Evolutionary conservation across 2,888 invertebrate species (phyloP).

Genomic region (Thalpophila matura): DNA sequence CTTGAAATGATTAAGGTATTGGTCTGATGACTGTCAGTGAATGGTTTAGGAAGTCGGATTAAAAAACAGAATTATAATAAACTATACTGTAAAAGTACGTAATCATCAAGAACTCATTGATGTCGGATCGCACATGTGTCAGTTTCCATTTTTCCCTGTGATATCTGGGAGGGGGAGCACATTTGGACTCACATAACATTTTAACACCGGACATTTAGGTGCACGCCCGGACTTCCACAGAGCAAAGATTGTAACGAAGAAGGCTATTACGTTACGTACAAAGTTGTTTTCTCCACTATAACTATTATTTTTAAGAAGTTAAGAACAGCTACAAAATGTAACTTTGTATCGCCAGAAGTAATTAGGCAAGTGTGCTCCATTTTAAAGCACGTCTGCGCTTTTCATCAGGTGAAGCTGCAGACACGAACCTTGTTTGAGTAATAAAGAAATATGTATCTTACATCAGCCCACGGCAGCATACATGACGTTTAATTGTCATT

Average conservation of each 20-base stretch:
- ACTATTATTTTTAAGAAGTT: slow-evolving; percentile 28
- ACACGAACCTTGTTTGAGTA: slow-evolving; percentile 21
- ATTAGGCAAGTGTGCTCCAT: slow-evolving; percentile 17
- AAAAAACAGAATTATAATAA: no score
- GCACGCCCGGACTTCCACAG: slow-evolving; percentile 1
- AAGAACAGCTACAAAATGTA: slow-evolving; percentile 21
- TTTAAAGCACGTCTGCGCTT: slow-evolving; percentile 44
- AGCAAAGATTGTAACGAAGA: slow-evolving; percentile 19
- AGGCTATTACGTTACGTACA: slow-evolving; percentile 20
- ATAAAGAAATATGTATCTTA: slow-evolving; percentile 25
- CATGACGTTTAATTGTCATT: slow-evolving; percentile 8
- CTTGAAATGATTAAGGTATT: background rate
- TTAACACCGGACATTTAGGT: slow-evolving; percentile 9
- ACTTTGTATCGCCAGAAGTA: slow-evolving; percentile 29
- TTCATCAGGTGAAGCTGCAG: slow-evolving; percentile 30
- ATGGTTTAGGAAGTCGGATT: no score
- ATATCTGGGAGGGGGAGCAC: background rate
- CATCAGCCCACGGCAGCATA: background rate
- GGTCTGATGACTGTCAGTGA: background rate
- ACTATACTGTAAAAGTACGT: no score
- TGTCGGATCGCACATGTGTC: no score
- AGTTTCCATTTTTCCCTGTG: background rate
- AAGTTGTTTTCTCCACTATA: slow-evolving; percentile 30
- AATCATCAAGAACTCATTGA: background rate
- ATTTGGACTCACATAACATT: slow-evolving; percentile 22